Evolutionary conservation across 1,140 invertebrate species (phyloP), one percentile per base, ranked within the genome.

Genomic region (Brachionus manjavacas): DNA sequence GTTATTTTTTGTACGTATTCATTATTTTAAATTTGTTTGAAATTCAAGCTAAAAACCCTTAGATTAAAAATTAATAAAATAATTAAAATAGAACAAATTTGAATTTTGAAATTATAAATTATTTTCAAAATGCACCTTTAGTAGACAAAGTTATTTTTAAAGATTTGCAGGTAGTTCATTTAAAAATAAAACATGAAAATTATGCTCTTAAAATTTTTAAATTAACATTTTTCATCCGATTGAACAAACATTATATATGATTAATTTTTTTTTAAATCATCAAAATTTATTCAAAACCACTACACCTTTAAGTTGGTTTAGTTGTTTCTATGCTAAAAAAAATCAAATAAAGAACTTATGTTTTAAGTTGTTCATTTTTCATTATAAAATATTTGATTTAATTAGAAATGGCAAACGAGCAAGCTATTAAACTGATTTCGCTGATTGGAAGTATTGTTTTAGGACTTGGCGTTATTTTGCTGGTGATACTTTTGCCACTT

Each of bases 401-500:
- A 14, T 81, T 60, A 64, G 9, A 81, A 81, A 81, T 81, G 79
- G 52, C 79, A 43, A 55, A 81, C 28, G 52, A 60, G 28, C 31
- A 81, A 14, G 9, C 20, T 0, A 20, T 64, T 31, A 81, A 81
- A 28, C n/a, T 41, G 49, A n/a, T 28, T 76, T 25, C 35, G 8
- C 3, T 60, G 14, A 35, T 60, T 6, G 52, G 46, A 70, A 49
- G 46, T 11, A 46, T 74, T 20, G 28, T 55, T 6, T 49, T 52
- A 35, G 64, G 68, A 46, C 39, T 66, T 35, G 76, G 52, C 23
- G 11, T 52, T 2, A 2, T 86, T 6, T 14, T 86, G 3, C 49
- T 86, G 1, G 39, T 85, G 16, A 85, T 86, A 8, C 60, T 86
- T 14, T 25, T 86, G n/a, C 85, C 84, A 3, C 25, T 85, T 11